Conservation (phyloP, 2,113 vertebrate species). For the Trinectes maculatus region DNA sequence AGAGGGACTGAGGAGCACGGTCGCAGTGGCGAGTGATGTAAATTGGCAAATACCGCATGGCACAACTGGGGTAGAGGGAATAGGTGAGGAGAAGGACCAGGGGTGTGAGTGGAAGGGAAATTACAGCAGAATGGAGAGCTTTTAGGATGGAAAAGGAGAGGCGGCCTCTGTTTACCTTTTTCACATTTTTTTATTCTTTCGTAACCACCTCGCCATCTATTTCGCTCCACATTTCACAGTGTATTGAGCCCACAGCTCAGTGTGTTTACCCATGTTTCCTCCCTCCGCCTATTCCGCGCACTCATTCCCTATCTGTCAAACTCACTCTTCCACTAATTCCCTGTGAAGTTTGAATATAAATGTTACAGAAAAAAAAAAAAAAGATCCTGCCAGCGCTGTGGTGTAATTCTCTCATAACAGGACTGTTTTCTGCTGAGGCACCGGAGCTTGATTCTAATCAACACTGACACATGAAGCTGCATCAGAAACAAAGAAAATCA, state of each 20-base stretch:
- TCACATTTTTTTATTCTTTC: conserved; percentile 10
- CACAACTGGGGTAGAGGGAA: conserved; percentile 17
- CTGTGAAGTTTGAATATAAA: conserved; percentile 13
- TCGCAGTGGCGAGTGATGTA: conserved; percentile 34
- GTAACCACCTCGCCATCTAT: not conserved
- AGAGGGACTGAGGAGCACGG: conserved; percentile 21
- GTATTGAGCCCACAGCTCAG: conserved; percentile 8
- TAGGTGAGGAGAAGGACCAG: conserved; percentile 1
- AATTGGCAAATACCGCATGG: conserved; percentile 36
- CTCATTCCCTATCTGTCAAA: conserved; percentile 18
- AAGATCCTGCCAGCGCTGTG: not conserved
- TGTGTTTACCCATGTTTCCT: conserved; percentile 28
- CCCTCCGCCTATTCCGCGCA: not conserved
- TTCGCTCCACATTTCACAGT: conserved; percentile 11
- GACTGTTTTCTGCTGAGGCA: not conserved
- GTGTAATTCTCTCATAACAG: not conserved
- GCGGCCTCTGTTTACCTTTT: conserved; percentile 12
- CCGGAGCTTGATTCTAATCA: conserved; percentile 13
- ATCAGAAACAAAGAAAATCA: conserved; percentile 3
- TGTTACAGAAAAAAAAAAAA: conserved; percentile 18
- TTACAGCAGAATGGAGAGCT: conserved; percentile 17
- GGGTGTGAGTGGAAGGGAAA: conserved; percentile 8
- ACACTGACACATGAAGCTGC: conserved; percentile 2
- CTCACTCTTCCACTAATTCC: conserved; percentile 3
- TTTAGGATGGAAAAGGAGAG: conserved; percentile 21